Conservation (phyloP, 2,888 invertebrate genomes). For the Sarcophaga caerulescens region DNA sequence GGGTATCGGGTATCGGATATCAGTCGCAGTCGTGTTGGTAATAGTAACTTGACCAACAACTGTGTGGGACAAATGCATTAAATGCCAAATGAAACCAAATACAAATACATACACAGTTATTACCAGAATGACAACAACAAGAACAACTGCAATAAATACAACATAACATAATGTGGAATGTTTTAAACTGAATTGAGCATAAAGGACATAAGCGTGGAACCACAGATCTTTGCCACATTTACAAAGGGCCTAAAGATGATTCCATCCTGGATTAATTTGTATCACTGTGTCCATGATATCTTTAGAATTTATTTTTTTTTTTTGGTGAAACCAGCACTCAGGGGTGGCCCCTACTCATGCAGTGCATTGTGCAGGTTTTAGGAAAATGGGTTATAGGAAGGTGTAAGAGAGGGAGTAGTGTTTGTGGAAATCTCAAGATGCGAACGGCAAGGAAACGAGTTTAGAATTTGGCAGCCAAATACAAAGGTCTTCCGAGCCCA, state of each 20-base stretch:
- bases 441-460: too few species aligned
- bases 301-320: too few species aligned
- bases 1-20: too few species aligned
- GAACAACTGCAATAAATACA: not conserved
- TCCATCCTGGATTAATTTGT: too few species aligned
- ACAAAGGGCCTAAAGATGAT: not conserved
- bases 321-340: too few species aligned
- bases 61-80: conserved; percentile 59
- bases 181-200: conserved; percentile 3
- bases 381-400: too few species aligned
- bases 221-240: not conserved
- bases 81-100: conserved; percentile 55
- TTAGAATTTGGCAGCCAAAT: too few species aligned
- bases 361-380: too few species aligned
- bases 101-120: not conserved
- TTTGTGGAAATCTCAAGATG: too few species aligned
- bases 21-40: conserved; percentile 22
- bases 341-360: too few species aligned
- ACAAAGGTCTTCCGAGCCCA: too few species aligned
- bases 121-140: not conserved
- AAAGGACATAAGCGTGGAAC: not conserved
- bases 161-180: not conserved
- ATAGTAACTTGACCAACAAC: conserved; percentile 52
- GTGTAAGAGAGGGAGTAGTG: too few species aligned
- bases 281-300: not conserved